Evolutionary conservation across 2,888 invertebrate genomes (phyloP).

Genomic region (Cyrtodaria siliqua): DNA sequence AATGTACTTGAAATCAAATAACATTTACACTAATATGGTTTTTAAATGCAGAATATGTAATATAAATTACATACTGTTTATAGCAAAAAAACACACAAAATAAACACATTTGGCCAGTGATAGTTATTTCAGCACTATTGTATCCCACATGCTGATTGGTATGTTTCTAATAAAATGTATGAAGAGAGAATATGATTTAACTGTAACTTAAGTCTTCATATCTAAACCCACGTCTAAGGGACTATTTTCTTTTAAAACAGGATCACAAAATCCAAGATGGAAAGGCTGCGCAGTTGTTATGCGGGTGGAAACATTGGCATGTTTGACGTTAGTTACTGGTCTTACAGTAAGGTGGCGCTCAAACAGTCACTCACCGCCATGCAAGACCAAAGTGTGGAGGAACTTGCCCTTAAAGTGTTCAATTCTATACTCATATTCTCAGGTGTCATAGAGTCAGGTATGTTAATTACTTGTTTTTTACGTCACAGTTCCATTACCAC

Average conservation of each 20-base stretch:
- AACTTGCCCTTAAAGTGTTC: conserved; percentile 94
- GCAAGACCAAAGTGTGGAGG: conserved; percentile 93
- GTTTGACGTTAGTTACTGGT: conserved; percentile 91
- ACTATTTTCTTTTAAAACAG: too few relatives aligned
- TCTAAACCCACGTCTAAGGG: too few relatives aligned
- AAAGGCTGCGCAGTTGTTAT: conserved; percentile 74
- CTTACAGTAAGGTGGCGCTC: conserved; percentile 93
- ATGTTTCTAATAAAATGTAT: too few relatives aligned
- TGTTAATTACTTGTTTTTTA: neutral
- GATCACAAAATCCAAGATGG: conserved; percentile 81
- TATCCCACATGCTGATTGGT: neutral
- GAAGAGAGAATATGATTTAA: too few relatives aligned
- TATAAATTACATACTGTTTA: too few relatives aligned
- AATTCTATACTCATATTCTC: conserved; percentile 94
- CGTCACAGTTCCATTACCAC: too few relatives aligned
- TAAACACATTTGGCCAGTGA: too few relatives aligned
- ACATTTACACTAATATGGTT: too few relatives aligned
- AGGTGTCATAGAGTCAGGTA: conserved; percentile 84
- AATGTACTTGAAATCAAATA: too few relatives aligned
- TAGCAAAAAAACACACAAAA: too few relatives aligned
- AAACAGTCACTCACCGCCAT: conserved; percentile 94
- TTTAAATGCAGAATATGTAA: too few relatives aligned
- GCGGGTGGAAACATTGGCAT: conserved; percentile 90
- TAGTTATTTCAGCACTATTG: neutral
- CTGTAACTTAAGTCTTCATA: too few relatives aligned